A percentile compares a stretch with the other conserved stretches of the same genome.
phyloP scores from a whole-genome alignment of 1,140 invertebrate genomes.

The Musca domestica region DNA sequence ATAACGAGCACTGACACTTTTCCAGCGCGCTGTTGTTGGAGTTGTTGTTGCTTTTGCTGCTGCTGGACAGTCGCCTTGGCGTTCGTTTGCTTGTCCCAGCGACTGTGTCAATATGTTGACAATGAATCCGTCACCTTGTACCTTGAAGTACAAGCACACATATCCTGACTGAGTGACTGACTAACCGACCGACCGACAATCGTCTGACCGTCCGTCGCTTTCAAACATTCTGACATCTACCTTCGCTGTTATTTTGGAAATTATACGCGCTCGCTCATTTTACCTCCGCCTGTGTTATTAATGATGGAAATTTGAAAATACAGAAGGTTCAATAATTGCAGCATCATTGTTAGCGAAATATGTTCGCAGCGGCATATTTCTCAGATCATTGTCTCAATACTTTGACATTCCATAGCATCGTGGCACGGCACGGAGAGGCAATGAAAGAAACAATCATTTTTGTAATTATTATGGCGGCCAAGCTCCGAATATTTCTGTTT shows the following conservation, averaged over 20 bases:
- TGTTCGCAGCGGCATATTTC: conserved; percentile 17
- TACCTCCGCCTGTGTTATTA: conserved; percentile 53
- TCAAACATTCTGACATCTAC: too few relatives aligned
- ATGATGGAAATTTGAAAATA: conserved; percentile 55
- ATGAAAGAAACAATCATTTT: too few relatives aligned
- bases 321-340: conserved; percentile 55
- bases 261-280: not conserved
- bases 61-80: not conserved
- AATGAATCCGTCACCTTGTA: conserved; percentile 17
- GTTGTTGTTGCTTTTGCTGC: not conserved
- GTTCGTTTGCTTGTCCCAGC: not conserved
- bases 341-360: conserved; percentile 41
- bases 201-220: too few relatives aligned
- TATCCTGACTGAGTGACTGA: not conserved
- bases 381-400: conserved; percentile 4
- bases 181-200: too few relatives aligned
- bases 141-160: not conserved
- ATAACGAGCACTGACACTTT: conserved; percentile 30
- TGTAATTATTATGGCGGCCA: too few relatives aligned
- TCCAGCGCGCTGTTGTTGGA: not conserved
- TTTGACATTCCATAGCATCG: too few relatives aligned
- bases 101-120: not conserved
- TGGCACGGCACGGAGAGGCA: too few relatives aligned
- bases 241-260: too few relatives aligned
- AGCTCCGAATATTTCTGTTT: too few relatives aligned